Evolutionary conservation across 2,888 invertebrate genomes (phyloP), one percentile per base, ranked within the genome.

Genomic region (Acanthosepion esculentum): DNA sequence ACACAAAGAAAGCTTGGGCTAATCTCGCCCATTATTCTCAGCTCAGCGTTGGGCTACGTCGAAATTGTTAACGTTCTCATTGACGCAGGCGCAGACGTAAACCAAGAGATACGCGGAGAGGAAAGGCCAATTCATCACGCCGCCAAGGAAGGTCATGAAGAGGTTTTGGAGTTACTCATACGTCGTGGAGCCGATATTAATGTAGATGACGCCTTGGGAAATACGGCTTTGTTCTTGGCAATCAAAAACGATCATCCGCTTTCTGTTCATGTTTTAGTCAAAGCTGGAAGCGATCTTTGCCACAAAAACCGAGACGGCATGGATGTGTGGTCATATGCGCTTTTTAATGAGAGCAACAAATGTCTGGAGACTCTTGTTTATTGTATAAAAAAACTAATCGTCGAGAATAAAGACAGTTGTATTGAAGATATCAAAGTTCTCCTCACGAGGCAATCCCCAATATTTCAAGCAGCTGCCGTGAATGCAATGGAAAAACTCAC

Each of bases 121-220:
- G 96, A 96, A 95, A 96, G 96, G 53, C 97, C 97, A 8, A 96
- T 97, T 20, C 97, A 97, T 94, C 97, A 97, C 94, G 97, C 97
- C 23, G 97, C 97, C 3, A 96, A 96, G 91, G 97, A 97, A 95
- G 97, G 97, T 20, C 96, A 96, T 95, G 95, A 96, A 1, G 96
- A 96, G 29, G 96, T 97, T 26, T 95, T 97, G 53, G 95, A 96
- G 92, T 95, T 96, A 94, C 96, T 97, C 5, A 95, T 97, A 29
- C 95, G 96, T 94, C 95, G 95, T 59, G 96, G 97, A 41, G 97
- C 97, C 4, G 94, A 95, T n/a, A 95, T 97, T 5, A 96, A 97
- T 95, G 96, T 96, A 91, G 96, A 96, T 78, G 97, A 97, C 94
- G 97, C 97, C 94, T 95, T 95, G 23, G 97, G 97, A 0, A 96